Percentiles rank a stretch among this genome's conserved stretches.
phyloP scores from a whole-genome alignment of 2,113 vertebrate species.

The Holacanthus passer region DNA sequence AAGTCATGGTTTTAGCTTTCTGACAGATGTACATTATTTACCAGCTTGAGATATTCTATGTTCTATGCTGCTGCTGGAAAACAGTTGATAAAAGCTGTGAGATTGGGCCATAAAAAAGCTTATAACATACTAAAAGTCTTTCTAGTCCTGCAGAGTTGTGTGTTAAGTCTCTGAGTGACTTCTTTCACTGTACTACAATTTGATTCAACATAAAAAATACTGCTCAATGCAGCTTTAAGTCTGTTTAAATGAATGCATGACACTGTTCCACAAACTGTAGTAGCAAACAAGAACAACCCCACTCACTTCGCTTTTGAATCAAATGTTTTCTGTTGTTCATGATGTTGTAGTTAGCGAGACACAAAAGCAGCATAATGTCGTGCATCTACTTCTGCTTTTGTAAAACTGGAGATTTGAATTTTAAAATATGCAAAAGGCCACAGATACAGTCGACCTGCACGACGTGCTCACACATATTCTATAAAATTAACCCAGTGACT shows the following conservation, averaged over 20 bases:
- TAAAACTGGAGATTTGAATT: not conserved
- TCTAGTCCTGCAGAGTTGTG: too few species aligned
- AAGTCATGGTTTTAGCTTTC: too few species aligned
- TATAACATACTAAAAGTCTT: too few species aligned
- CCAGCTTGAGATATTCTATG: not conserved
- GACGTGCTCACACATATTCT: conserved; percentile 4
- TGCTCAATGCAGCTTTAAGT: too few species aligned
- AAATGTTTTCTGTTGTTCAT: conserved; percentile 15
- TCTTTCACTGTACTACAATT: too few species aligned
- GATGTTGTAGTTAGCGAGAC: not conserved
- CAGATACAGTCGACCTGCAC: conserved; percentile 3
- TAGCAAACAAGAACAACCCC: not conserved
- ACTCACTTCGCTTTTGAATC: not conserved
- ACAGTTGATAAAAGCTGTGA: too few species aligned
- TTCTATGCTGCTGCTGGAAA: too few species aligned
- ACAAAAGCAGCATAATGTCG: conserved; percentile 9
- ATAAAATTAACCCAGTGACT: not conserved
- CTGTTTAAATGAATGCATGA: not conserved
- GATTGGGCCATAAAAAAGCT: too few species aligned
- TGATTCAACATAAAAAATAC: not conserved
- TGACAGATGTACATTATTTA: too few species aligned
- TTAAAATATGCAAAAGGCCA: conserved; percentile 6
- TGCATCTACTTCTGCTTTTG: conserved; percentile 9
- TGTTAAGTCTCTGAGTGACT: too few species aligned
- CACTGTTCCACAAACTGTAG: not conserved